Conservation (phyloP, 1,140 invertebrate species). For the Metaphire vulgaris region DNA sequence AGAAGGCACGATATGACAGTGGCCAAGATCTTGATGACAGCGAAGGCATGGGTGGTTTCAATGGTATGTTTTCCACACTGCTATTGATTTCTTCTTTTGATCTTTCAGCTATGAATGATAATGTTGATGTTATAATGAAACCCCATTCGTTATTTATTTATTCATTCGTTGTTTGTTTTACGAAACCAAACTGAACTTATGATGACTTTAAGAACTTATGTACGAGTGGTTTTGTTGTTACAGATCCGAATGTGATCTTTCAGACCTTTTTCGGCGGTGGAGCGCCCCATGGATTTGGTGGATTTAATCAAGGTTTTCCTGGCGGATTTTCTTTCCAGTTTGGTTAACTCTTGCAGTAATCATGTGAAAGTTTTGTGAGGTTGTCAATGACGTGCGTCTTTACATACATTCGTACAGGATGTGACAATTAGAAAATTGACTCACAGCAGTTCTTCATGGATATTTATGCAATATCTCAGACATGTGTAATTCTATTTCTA, state of each 20-base stretch:
- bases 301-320: slow-evolving; percentile 48
- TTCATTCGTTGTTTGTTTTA: too few species aligned
- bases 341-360: too few species aligned
- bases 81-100: too few species aligned
- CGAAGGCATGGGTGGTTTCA: slow-evolving; percentile 20
- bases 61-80: background rate
- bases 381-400: too few species aligned
- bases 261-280: slow-evolving; percentile 65
- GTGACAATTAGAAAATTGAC: background rate
- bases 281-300: slow-evolving; percentile 33
- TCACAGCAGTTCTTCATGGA: background rate
- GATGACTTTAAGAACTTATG: too few species aligned
- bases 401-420: background rate
- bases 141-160: too few species aligned
- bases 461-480: background rate
- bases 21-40: slow-evolving; percentile 50
- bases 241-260: slow-evolving; percentile 71
- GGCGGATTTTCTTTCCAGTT: slow-evolving; percentile 64
- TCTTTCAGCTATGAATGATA: too few species aligned
- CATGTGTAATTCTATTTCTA: too few species aligned
- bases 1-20: slow-evolving; percentile 47
- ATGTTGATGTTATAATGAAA: too few species aligned
- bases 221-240: too few species aligned
- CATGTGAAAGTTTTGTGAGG: too few species aligned
- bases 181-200: too few species aligned